A percentile compares a stretch with the other conserved stretches of the same genome.
Conservation (phyloP, 2,888 invertebrate species). For the Mantis religiosa region DNA sequence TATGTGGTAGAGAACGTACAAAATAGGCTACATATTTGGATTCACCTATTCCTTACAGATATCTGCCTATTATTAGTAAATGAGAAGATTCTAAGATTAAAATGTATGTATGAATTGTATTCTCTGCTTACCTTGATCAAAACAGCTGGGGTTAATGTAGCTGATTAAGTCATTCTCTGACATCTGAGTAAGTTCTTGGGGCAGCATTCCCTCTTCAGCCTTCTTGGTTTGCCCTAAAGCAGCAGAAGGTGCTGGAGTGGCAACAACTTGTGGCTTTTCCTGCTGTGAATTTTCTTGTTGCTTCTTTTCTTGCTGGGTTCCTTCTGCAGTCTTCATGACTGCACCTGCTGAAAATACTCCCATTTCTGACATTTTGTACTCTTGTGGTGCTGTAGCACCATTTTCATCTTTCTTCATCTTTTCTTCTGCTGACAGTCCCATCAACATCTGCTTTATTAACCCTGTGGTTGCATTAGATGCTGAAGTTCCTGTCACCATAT, state of each 20-base stretch:
- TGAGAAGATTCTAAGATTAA: not conserved
- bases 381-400: not conserved
- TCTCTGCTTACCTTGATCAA: constrained; percentile 55
- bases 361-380: not conserved
- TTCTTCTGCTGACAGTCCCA: not conserved
- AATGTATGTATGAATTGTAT: not conserved
- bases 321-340: not conserved
- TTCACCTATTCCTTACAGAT: not conserved
- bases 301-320: not conserved
- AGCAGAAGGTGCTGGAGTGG: not conserved
- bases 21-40: too few species aligned
- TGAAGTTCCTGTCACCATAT: not conserved
- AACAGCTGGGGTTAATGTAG: constrained; percentile 85
- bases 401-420: not conserved
- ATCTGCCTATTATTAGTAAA: not conserved
- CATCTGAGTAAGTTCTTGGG: constrained; percentile 74
- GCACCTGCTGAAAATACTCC: not conserved
- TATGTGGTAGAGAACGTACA: too few species aligned
- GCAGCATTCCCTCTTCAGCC: constrained; percentile 54
- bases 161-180: constrained; percentile 83
- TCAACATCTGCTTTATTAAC: not conserved
- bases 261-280: not conserved
- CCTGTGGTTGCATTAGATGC: not conserved
- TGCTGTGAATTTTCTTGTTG: not conserved
- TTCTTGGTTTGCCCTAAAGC: constrained; percentile 39